phyloP scores from a whole-genome alignment of 2,888 invertebrate species.

The Aporophyla nigra region DNA sequence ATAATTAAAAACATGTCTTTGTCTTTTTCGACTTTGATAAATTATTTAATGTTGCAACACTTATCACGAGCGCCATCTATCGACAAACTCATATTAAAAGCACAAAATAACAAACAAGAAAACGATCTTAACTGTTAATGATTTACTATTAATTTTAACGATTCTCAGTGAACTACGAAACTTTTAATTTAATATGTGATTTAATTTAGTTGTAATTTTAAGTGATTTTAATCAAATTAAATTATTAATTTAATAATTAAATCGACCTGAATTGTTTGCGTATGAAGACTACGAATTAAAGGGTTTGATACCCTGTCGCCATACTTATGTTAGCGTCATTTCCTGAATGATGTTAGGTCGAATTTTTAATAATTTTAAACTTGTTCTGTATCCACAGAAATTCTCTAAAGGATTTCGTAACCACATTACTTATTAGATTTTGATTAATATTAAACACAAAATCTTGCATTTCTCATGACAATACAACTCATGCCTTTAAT shows the following conservation, averaged over 20 bases:
- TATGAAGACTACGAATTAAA: constrained; percentile 35
- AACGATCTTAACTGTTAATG: constrained; percentile 55
- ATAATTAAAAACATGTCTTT: background rate
- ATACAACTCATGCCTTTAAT: constrained; percentile 23
- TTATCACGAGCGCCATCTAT: constrained; percentile 46
- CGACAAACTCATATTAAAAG: constrained; percentile 38
- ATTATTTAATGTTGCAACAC: constrained; percentile 1
- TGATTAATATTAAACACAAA: constrained; percentile 4
- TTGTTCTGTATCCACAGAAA: constrained; percentile 9
- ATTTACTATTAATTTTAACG: constrained; percentile 61
- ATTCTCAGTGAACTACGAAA: constrained; percentile 67
- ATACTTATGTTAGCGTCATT: constrained; percentile 44
- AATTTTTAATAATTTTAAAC: background rate
- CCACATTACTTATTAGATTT: constrained; percentile 21
- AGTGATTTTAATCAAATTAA: constrained; percentile 67
- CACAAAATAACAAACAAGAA: constrained; percentile 64
- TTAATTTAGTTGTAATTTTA: constrained; percentile 69
- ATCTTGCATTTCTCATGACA: constrained; percentile 37
- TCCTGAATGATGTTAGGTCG: constrained; percentile 21
- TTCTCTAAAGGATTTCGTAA: constrained; percentile 29
- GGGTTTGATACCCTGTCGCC: constrained; percentile 32
- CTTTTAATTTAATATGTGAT: constrained; percentile 71
- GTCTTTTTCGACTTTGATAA: background rate
- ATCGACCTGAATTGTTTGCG: constrained; percentile 47
- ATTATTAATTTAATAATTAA: constrained; percentile 63